These are phyloP conservation scores for Sebastes jordani DNA, from an alignment of 2,797 vertebrate species.

Conservation along the genomic window DNA sequence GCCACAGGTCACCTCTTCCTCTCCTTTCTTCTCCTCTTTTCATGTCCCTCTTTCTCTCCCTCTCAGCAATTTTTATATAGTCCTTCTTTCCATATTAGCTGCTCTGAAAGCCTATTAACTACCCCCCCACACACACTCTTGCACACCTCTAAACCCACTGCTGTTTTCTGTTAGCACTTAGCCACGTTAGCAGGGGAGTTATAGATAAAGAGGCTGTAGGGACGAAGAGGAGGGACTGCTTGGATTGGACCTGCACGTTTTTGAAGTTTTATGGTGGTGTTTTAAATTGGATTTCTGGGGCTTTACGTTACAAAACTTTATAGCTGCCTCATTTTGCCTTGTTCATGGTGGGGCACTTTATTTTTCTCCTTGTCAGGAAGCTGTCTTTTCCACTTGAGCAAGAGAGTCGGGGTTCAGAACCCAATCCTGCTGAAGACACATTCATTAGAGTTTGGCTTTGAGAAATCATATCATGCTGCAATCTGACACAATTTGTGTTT, in stretches of 20 bases:
- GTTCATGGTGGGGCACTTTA: conserved; percentile 14
- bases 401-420: background rate
- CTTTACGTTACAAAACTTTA: conserved; percentile 47
- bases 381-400: background rate
- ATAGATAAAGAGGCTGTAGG: conserved; percentile 33
- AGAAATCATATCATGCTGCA: background rate
- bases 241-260: conserved; percentile 47
- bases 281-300: conserved; percentile 58
- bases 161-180: conserved; percentile 75
- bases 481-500: background rate
- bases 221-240: conserved; percentile 30
- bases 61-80: conserved; percentile 74
- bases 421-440: background rate
- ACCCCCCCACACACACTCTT: background rate
- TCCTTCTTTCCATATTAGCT: conserved; percentile 71
- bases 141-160: conserved; percentile 58
- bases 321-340: conserved; percentile 12
- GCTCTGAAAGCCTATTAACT: conserved; percentile 63
- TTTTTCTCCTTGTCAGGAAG: conserved; percentile 29
- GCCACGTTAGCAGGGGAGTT: conserved; percentile 63
- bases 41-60: conserved; percentile 57
- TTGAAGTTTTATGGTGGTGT: conserved; percentile 71
- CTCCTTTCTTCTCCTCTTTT: conserved; percentile 73
- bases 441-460: background rate
- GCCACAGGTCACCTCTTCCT: conserved; percentile 70